Base-by-base conservation (phyloP, 2,888 invertebrate genomes). In the Pherbina coryleti region DNA sequence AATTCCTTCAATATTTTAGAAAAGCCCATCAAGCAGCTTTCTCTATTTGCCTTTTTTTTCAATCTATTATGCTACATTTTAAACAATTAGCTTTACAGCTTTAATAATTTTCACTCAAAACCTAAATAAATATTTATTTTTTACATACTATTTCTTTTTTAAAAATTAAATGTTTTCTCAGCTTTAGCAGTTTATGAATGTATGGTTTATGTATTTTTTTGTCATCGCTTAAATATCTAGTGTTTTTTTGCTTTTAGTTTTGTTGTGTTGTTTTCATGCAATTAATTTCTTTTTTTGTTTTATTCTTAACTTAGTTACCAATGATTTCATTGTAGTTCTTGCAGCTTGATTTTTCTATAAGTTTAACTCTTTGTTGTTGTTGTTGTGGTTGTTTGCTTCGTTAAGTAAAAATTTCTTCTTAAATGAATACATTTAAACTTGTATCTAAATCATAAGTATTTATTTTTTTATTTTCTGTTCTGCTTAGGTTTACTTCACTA, bases 71-170 rank as follows among this genome's bases (percentile, higher is more conserved):
- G 44, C 60, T 75, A 53, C 75, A 64, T 64, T 49, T 74, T 31
- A 64, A 75, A 66, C 75, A 75, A 28, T 75, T 22, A 75, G 51
- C 74, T 66, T 66, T 66, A 28, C 37, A 64, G 64, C 53, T 44
- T 75, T 31, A 64, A 49, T 62, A 74, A 62, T 74, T 62, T 64
- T 60, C 51, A 60, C 62, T 53, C 53, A 60, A 25, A 69, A 69
- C 17, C 17, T 69, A 64, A 28, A 19, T 31, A 31, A 64, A 28
- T 74, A n/a, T 60, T 57, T 28, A 5, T 55, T 72, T 62, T 66
- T 55, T 66, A 53, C 66, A 51, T 31, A 51, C 19, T 62, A 44
- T 57, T 72, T 53, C 25, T 70, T 25, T n/a, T 49, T 51, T 69
- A 11, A 25, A 69, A 34, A 34, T 69, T 66, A 28, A 51, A 22